Evolutionary conservation across 2,797 vertebrate genomes (phyloP).

Genomic region (Chiloscyllium punctatum): DNA sequence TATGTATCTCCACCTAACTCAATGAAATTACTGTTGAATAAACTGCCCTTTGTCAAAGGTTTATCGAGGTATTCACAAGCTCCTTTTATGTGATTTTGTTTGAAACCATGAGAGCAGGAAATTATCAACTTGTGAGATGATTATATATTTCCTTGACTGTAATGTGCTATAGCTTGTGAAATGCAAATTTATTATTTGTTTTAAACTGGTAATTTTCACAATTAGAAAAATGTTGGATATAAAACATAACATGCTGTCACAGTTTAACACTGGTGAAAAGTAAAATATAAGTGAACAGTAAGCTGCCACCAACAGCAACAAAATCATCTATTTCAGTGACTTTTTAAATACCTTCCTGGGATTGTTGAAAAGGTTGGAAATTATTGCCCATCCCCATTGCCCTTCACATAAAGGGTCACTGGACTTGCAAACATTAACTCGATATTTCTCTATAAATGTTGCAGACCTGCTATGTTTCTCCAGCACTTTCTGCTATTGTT

Average conservation of each 20-base stretch:
- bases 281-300: background rate
- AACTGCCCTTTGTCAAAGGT: background rate
- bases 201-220: background rate
- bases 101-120: background rate
- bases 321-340: background rate
- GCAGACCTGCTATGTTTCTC: too few species aligned
- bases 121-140: background rate
- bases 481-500: too few species aligned
- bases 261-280: background rate
- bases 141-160: background rate
- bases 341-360: background rate
- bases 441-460: too few species aligned
- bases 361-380: background rate
- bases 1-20: background rate
- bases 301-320: background rate
- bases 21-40: background rate
- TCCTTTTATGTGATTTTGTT: background rate
- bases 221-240: background rate
- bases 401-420: background rate
- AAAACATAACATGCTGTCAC: background rate
- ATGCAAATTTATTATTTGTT: background rate
- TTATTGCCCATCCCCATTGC: background rate
- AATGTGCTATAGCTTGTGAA: background rate
- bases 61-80: background rate
- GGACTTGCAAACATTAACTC: too few species aligned